phyloP scores from a whole-genome alignment of 2,113 vertebrate genomes.

The Mixornis gularis region DNA sequence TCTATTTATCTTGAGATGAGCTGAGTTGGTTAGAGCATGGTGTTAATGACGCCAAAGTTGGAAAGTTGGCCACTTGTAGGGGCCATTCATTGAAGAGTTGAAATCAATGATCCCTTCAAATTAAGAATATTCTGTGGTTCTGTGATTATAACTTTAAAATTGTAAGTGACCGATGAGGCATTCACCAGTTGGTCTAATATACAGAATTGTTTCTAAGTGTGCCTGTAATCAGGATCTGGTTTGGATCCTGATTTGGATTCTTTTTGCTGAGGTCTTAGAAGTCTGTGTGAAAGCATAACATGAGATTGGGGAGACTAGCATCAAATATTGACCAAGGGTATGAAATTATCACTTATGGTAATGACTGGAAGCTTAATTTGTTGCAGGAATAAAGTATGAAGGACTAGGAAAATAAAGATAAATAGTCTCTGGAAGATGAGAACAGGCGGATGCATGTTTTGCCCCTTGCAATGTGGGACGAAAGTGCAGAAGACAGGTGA shows the following conservation, averaged over 20 bases:
- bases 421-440: not conserved
- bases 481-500: not conserved
- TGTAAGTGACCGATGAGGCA: not conserved
- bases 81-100: not conserved
- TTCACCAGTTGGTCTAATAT: not conserved
- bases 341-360: not conserved
- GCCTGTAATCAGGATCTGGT: not conserved
- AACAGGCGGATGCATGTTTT: not conserved
- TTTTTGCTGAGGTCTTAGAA: not conserved
- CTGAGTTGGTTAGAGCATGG: not conserved
- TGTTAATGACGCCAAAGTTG: accelerated
- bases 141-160: not conserved
- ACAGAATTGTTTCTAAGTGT: not conserved
- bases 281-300: not conserved
- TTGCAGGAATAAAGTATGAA: not conserved
- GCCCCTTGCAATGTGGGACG: not conserved
- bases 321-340: not conserved
- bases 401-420: not conserved
- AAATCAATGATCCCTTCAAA: not conserved
- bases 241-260: not conserved
- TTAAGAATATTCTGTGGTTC: not conserved
- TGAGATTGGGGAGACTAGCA: not conserved
- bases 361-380: not conserved
- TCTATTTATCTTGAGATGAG: not conserved
- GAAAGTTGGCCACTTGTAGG: too few relatives aligned